Evolutionary conservation across 2,888 invertebrate genomes (phyloP).

Genomic region (Hetaerina titia): DNA sequence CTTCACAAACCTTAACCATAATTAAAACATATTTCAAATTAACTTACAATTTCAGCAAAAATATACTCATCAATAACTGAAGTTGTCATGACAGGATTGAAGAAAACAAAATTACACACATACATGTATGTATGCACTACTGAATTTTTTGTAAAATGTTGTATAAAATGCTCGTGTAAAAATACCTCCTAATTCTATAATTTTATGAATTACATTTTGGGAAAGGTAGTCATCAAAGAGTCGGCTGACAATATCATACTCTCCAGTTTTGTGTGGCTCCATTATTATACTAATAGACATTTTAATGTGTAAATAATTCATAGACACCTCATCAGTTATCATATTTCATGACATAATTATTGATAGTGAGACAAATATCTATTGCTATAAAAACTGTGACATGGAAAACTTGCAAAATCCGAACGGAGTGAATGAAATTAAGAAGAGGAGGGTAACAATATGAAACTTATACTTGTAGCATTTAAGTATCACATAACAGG

Average conservation of each 20-base stretch:
- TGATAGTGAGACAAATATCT: neutral
- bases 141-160: conserved; percentile 60
- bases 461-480: neutral
- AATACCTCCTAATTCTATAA: conserved; percentile 62
- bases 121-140: conserved; percentile 1
- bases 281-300: conserved; percentile 5
- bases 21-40: conserved; percentile 51
- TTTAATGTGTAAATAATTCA: neutral
- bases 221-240: neutral
- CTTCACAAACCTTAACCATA: conserved; percentile 63
- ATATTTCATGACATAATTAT: neutral
- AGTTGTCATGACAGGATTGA: conserved; percentile 58
- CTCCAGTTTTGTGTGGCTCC: neutral
- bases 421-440: neutral
- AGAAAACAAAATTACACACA: conserved; percentile 53
- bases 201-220: conserved; percentile 46
- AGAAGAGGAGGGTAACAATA: neutral
- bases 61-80: conserved; percentile 61
- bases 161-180: conserved; percentile 66
- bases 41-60: conserved; percentile 63
- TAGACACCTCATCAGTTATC: neutral
- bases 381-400: neutral
- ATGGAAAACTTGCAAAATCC: neutral
- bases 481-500: conserved; percentile 22
- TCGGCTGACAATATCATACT: neutral